A percentile compares a stretch with the other conserved stretches of the same genome.
phyloP scores from a whole-genome alignment of 2,888 invertebrate genomes.

The Colostygia pectinataria region DNA sequence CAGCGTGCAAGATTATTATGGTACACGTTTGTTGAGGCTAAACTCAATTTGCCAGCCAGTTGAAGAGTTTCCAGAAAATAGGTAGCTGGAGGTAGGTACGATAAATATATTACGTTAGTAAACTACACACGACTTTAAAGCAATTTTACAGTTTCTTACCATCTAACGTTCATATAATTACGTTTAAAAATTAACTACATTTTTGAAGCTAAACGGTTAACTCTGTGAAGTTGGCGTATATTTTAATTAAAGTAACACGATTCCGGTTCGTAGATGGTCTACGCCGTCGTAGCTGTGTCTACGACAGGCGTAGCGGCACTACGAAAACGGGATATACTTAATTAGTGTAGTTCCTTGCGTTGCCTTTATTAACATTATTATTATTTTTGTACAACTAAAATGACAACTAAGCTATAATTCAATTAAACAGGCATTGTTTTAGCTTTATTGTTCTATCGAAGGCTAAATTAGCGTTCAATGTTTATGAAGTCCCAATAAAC shows the following conservation, averaged over 20 bases:
- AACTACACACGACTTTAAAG: too few species aligned
- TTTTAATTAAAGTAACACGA: constrained; percentile 15
- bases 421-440: too few species aligned
- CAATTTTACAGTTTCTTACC: not conserved
- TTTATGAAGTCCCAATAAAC: not conserved
- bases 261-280: constrained; percentile 19
- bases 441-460: not conserved
- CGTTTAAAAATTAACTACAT: constrained; percentile 2
- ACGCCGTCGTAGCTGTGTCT: constrained; percentile 11
- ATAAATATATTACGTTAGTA: too few species aligned
- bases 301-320: constrained; percentile 20
- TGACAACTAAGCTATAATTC: too few species aligned
- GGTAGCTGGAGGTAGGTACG: too few species aligned
- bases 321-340: constrained; percentile 14
- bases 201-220: constrained; percentile 10
- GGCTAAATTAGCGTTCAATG: constrained; percentile 4
- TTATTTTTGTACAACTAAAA: too few species aligned
- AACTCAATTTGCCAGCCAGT: too few species aligned
- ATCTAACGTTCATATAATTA: not conserved
- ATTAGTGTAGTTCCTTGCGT: constrained; percentile 10
- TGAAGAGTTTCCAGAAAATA: too few species aligned
- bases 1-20: too few species aligned
- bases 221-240: constrained; percentile 5
- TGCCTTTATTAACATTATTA: too few species aligned
- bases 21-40: too few species aligned